A percentile compares a stretch with the other conserved stretches of the same genome.
Evolutionary conservation across 2,888 invertebrate genomes (phyloP).

Genomic region (Mantis religiosa): DNA sequence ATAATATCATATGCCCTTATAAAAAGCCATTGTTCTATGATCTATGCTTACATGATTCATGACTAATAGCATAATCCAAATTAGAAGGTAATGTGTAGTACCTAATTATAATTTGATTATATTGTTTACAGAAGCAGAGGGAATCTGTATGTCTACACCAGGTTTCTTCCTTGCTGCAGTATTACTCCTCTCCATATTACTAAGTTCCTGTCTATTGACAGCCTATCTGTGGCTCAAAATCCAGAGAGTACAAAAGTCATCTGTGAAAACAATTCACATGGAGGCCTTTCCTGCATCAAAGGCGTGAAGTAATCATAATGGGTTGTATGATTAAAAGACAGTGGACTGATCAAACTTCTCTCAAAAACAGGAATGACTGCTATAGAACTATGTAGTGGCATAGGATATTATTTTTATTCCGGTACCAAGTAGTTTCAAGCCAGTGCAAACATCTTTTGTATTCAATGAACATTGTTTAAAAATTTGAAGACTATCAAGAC

Average conservation of each 20-base stretch:
- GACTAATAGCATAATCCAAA: no score
- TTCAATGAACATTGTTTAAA: no score
- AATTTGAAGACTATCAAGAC: no score
- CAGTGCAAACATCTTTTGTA: background rate
- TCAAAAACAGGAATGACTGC: background rate
- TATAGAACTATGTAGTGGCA: background rate
- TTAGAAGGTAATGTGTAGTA: no score
- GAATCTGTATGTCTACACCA: conserved; percentile 60
- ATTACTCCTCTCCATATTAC: conserved; percentile 56
- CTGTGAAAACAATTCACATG: background rate
- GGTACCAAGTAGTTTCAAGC: background rate
- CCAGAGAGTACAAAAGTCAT: background rate
- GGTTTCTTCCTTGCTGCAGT: conserved; percentile 61
- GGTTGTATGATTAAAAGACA: background rate
- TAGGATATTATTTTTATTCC: background rate
- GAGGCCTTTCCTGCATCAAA: conserved; percentile 1
- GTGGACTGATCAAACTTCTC: background rate
- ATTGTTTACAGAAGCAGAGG: conserved; percentile 37
- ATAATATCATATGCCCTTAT: no score
- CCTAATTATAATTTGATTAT: background rate
- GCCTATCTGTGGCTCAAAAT: conserved; percentile 48
- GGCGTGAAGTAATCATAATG: background rate
- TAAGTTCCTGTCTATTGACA: conserved; percentile 53
- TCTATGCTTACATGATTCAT: background rate
- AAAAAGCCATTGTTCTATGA: no score